Evolutionary conservation across 2,888 invertebrate genomes (phyloP), one percentile per base, ranked within the genome.

Genomic region (Catocala nupta): DNA sequence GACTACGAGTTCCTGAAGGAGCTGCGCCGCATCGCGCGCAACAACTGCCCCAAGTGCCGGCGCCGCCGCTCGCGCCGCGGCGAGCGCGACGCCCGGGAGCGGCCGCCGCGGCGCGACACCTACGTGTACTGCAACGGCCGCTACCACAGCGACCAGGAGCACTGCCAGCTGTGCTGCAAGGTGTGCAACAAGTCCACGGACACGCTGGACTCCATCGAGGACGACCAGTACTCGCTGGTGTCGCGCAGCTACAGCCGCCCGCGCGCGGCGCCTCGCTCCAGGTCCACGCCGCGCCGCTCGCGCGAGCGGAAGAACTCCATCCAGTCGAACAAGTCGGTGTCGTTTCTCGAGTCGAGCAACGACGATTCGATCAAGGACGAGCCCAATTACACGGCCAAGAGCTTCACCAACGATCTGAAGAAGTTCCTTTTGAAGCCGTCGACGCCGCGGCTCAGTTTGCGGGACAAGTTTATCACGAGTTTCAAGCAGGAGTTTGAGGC

Each of bases 381-480:
- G 70, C 90, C 94, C 1, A 94, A 94, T 55, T 94, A 94, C 65
- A 94, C 94, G 11, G 94, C 94, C 5, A 94, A 91, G 71, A 94
- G 94, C 75, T 94, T 94, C 78, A 94, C 94, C 5, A 94, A 94
- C 66, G 94, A 94, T 71, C 75, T 94, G 67, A 94, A 94, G 78
- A 90, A 88, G 83, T 94, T 94, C 67, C 80, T 94, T 0, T 73
- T 94, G 55, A 92, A 90, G 62, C 94, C 94, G 11, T 84, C 93
- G 52, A 82, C 94, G 56, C 93, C 94, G 10, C 80, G 93, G 12
- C 84, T 90, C 39, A 94, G 94, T 72, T 80, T 94, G 44, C 87
- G 92, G 4, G 94, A 94, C 66, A 94, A 94, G 68, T 92, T 94
- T 75, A 88, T 94, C 55, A 92, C 85, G 9, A 94, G 94, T 73